phyloP scores from a whole-genome alignment of 2,113 vertebrate species.

The Mystacornis crossleyi region DNA sequence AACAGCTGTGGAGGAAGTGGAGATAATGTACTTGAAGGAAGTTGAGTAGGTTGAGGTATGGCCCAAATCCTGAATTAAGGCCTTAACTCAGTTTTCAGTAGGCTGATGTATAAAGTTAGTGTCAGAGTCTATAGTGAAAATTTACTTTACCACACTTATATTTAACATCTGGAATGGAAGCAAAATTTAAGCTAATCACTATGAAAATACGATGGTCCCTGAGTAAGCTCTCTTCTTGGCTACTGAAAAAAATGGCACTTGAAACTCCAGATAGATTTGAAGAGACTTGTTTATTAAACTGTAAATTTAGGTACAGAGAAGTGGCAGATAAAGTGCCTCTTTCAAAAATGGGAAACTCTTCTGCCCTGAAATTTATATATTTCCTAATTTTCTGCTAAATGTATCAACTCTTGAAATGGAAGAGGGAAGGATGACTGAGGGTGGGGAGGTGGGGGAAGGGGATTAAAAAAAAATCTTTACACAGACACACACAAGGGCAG shows the following conservation, averaged over 20 bases:
- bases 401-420: not conserved
- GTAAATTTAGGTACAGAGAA: not conserved
- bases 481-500: not conserved
- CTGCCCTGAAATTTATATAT: not conserved
- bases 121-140: not conserved
- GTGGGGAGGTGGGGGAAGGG: not conserved
- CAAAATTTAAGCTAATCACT: not conserved
- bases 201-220: not conserved
- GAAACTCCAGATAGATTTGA: not conserved
- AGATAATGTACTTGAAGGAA: not conserved
- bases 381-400: not conserved
- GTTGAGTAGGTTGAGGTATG: not conserved
- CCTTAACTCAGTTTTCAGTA: not conserved
- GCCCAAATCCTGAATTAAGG: not conserved
- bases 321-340: not conserved
- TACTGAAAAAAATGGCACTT: not conserved
- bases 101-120: not conserved
- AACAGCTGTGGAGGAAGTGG: not conserved
- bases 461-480: not conserved
- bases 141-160: too few species aligned
- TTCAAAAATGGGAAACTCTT: not conserved
- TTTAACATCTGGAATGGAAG: not conserved
- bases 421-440: not conserved
- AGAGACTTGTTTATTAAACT: not conserved
- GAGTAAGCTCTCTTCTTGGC: not conserved